phyloP scores from a whole-genome alignment of 2,888 invertebrate species.

The Rapana venosa region DNA sequence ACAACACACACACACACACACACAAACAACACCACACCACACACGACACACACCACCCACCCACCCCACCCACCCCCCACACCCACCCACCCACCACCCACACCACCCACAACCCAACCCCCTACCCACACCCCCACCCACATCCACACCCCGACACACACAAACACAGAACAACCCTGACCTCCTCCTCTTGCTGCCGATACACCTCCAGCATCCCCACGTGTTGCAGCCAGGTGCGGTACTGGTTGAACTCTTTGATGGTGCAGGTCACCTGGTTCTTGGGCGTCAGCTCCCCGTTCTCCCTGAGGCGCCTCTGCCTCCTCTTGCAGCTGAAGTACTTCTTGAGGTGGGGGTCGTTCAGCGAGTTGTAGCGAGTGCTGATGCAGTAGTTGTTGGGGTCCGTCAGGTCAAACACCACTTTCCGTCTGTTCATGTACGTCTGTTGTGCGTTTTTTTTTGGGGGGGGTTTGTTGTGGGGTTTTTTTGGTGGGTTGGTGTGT shows the following conservation, averaged over 20 bases:
- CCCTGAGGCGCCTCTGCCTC: conserved; percentile 20
- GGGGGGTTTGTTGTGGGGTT: too few species aligned
- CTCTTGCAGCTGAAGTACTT: conserved; percentile 3
- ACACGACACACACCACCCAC: too few species aligned
- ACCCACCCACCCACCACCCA: too few species aligned
- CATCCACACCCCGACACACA: too few species aligned
- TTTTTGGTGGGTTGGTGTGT: too few species aligned
- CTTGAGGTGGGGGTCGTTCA: conserved; percentile 44
- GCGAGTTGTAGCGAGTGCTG: conserved; percentile 38
- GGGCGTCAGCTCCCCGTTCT: neutral
- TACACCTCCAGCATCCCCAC: neutral
- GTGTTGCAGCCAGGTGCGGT: conserved; percentile 41
- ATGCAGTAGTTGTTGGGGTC: conserved; percentile 48
- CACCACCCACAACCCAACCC: too few species aligned
- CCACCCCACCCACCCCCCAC: too few species aligned
- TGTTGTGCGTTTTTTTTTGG: neutral
- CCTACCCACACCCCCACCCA: too few species aligned
- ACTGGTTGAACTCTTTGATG: conserved; percentile 47
- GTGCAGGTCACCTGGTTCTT: conserved; percentile 30
- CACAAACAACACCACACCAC: too few species aligned
- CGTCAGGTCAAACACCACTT: conserved; percentile 43
- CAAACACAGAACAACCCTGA: neutral
- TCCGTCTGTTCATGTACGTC: neutral
- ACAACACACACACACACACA: too few species aligned
- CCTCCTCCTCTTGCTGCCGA: conserved; percentile 26